phyloP scores from a whole-genome alignment of 2,888 invertebrate genomes.

The Ormia ochracea region DNA sequence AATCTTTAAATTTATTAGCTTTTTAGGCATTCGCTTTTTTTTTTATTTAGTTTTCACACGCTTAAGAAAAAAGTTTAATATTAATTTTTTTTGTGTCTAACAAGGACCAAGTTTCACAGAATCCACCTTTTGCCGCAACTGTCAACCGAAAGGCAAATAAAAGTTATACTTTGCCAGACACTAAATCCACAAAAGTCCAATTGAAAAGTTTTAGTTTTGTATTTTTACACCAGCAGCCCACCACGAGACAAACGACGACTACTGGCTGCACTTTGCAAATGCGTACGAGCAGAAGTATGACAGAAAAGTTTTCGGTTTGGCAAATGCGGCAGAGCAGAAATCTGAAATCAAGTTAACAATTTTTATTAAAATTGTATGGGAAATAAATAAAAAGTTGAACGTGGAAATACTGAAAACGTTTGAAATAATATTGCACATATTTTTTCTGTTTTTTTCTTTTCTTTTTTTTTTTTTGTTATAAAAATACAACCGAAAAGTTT shows the following conservation, averaged over 20 bases:
- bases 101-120: slow-evolving; percentile 63
- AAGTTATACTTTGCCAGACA: slow-evolving; percentile 64
- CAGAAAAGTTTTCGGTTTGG: slow-evolving; percentile 40
- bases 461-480: too few relatives aligned
- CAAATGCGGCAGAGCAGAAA: slow-evolving; percentile 23
- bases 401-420: not conserved
- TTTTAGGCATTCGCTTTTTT: slow-evolving; percentile 3
- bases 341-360: slow-evolving; percentile 55
- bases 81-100: not conserved
- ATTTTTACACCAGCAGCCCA: slow-evolving; percentile 36
- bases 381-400: slow-evolving; percentile 36
- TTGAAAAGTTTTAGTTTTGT: slow-evolving; percentile 64
- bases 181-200: slow-evolving; percentile 66
- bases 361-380: slow-evolving; percentile 48
- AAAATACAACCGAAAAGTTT: slow-evolving; percentile 10
- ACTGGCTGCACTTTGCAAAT: slow-evolving; percentile 25
- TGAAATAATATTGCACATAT: slow-evolving; percentile 10
- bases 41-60: slow-evolving; percentile 37
- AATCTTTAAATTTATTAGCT: slow-evolving; percentile 17
- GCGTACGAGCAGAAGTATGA: slow-evolving; percentile 18
- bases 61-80: slow-evolving; percentile 9
- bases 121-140: slow-evolving; percentile 64
- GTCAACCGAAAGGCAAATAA: slow-evolving; percentile 65
- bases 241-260: slow-evolving; percentile 18
- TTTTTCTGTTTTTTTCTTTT: too few relatives aligned